Base-by-base conservation (phyloP, 2,113 vertebrate genomes). In the Pluvianellus socialis region DNA sequence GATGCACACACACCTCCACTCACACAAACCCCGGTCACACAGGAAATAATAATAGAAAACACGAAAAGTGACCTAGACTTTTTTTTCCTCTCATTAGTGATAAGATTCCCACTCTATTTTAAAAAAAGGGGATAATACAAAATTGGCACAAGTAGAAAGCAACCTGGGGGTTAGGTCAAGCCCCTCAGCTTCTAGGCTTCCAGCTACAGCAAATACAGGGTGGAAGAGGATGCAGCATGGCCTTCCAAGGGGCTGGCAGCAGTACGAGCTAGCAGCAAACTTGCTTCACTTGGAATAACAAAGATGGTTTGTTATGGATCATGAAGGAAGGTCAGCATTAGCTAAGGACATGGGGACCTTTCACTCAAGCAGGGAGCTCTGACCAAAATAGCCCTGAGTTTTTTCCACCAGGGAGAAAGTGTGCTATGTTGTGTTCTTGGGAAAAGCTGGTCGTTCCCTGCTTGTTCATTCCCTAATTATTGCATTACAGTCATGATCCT, bases 141-240 rank as follows among this genome's bases (percentile, higher is more conserved):
- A 98, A 97, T 96, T 97, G 96, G 97, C 97, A 98, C 97, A 95
- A 92, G 80, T 91, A 95, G 95, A 96, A 97, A 91, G 91, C 95
- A 94, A 88, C 16, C 59, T 63, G 72, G 56, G 47, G 87, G 35
- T 7, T 50, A 80, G 71, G 35, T 83, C 63, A 61, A 88, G 84
- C 77, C 89, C 84, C 92, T 71, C 84, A 90, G 87, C 81, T 92
- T 95, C 91, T 52, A 90, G 55, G 74, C 94, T 97, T 94, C 91
- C 85, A 91, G 74, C 53, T 74, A 95, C 79, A 97, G 73, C 85
- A 92, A 94, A 80, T 9, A 85, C 21, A 89, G 68, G 74, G 91
- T 76, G 28, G 55, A 91, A 77, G 81, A 91, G 67, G 82, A 92
- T 75, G 89, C 88, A 96, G 79, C 80, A 91, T 38, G 91, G 87